Conservation (phyloP, 2,113 vertebrate genomes). For the Myiozetetes cayanensis region DNA sequence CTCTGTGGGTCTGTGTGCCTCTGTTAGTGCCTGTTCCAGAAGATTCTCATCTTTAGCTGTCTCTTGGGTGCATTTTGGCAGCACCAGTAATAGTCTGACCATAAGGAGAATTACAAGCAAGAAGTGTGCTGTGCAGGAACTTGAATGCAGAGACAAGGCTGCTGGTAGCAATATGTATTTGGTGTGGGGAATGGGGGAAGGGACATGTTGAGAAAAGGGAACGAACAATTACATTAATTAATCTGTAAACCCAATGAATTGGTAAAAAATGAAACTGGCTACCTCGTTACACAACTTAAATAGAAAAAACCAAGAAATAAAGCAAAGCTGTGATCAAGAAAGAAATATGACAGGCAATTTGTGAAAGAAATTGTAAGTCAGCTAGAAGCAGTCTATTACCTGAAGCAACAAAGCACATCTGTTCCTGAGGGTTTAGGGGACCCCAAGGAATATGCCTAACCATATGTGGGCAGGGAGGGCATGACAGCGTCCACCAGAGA, state of each 20-base stretch:
- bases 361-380: neutral
- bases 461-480: too few species aligned
- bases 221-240: neutral
- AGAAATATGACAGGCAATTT: neutral
- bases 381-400: neutral
- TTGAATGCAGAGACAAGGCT: neutral
- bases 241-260: neutral
- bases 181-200: neutral
- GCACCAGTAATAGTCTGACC: neutral
- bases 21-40: neutral
- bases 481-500: neutral
- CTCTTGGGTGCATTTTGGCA: neutral
- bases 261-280: neutral
- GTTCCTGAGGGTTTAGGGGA: neutral
- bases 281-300: constrained; percentile 19
- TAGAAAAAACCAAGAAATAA: constrained; percentile 16
- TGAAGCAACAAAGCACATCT: neutral
- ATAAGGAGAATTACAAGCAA: neutral
- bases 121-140: neutral
- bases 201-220: neutral
- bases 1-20: neutral
- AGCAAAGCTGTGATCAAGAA: neutral
- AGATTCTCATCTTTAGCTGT: neutral
- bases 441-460: neutral
- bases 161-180: neutral